Evolutionary conservation across 2,888 invertebrate species (phyloP).

Genomic region (Dromius quadrimaculatus): DNA sequence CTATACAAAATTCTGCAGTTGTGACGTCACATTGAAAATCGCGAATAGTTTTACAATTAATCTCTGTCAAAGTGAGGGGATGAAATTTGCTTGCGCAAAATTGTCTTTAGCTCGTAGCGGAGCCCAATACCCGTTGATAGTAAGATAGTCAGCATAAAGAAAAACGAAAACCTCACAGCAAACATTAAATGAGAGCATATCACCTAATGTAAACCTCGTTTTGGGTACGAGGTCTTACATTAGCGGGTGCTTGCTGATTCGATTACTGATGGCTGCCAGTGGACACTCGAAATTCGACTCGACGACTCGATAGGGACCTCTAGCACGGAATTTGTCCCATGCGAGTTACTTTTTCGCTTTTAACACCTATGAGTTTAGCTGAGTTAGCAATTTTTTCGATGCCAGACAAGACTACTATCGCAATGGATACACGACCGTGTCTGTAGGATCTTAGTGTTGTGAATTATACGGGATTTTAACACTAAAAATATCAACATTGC

Average conservation of each 20-base stretch:
- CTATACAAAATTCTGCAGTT: too few species aligned
- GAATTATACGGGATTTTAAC: too few species aligned
- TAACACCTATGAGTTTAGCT: conserved; percentile 18
- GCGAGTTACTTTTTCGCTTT: background rate
- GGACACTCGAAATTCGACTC: too few species aligned
- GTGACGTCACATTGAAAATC: too few species aligned
- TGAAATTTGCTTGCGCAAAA: background rate
- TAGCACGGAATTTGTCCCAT: background rate
- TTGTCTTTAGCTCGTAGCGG: background rate
- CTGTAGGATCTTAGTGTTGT: background rate
- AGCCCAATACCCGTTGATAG: conserved; percentile 30
- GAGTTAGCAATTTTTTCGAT: conserved; percentile 7
- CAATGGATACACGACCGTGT: conserved; percentile 5
- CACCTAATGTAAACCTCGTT: conserved; percentile 37
- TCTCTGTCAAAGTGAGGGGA: background rate
- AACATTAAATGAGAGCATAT: conserved; percentile 62
- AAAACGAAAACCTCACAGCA: conserved; percentile 67
- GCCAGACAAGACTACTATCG: too few species aligned
- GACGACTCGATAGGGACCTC: background rate
- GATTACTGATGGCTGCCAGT: conserved; percentile 14
- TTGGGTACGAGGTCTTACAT: conserved; percentile 11
- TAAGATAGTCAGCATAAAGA: conserved; percentile 55
- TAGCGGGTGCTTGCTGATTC: conserved; percentile 18
- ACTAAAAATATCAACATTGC: too few species aligned
- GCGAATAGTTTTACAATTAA: too few species aligned